These are phyloP conservation scores for Parnassius mnemosyne DNA, from an alignment of 2,888 invertebrate species.

Conservation along the genomic window DNA sequence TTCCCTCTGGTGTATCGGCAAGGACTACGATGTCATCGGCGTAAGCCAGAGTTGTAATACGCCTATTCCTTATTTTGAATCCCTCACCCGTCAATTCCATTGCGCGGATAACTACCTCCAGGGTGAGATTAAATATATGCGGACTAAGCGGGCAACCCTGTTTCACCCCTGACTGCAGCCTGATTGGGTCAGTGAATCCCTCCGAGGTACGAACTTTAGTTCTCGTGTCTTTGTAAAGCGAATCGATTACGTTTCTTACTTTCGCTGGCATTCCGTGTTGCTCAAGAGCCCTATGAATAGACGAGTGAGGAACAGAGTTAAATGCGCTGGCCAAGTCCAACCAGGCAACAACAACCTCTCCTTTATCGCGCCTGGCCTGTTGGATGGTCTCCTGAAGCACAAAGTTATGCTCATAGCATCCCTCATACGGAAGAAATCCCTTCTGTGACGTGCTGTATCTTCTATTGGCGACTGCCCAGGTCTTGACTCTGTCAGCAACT, in stretches of 20 bases:
- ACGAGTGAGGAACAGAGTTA: neutral
- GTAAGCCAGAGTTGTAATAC: no score
- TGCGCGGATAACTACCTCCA: neutral
- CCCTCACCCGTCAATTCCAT: no score
- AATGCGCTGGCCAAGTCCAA: constrained; percentile 1
- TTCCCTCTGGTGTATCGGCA: no score
- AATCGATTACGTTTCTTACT: neutral
- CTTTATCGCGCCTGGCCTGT: neutral
- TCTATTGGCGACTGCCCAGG: no score
- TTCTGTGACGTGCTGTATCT: no score
- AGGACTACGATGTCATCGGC: no score
- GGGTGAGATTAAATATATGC: constrained; percentile 3
- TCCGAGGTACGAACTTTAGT: neutral
- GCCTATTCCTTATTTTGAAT: no score
- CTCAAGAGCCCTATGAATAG: no score
- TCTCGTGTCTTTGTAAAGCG: neutral
- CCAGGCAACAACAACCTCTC: constrained; percentile 1
- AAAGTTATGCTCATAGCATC: no score
- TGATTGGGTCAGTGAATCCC: neutral
- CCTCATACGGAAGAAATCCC: no score
- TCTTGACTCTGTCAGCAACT: no score
- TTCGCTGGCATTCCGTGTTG: neutral
- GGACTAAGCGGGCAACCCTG: constrained; percentile 7
- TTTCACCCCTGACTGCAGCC: neutral
- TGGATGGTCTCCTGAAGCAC: no score